A percentile compares a stretch with the other conserved stretches of the same genome.
These are phyloP conservation scores for Tethya wilhelma DNA, from an alignment of 37 sponge, comb jelly and placozoan genomes.

Conservation along the genomic window DNA sequence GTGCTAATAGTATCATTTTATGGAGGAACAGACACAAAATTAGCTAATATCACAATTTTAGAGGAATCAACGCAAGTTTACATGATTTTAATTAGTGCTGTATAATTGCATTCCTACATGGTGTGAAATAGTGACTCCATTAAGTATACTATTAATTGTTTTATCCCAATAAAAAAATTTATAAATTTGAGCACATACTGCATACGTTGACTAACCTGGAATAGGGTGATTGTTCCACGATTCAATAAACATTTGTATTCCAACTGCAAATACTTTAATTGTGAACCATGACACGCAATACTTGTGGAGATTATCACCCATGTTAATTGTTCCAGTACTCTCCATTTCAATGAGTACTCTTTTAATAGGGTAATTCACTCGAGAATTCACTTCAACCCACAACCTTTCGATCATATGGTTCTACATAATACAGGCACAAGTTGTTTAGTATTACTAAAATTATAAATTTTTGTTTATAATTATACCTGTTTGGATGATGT, in stretches of 20 bases:
- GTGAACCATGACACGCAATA: slow-evolving; percentile 17
- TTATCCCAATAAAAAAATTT: too few species aligned
- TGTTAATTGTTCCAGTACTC: neutral
- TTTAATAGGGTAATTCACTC: slow-evolving; percentile 9
- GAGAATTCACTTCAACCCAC: slow-evolving; percentile 8
- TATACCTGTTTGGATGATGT: slow-evolving; percentile 18
- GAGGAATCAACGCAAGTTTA: too few species aligned
- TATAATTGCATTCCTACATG: too few species aligned
- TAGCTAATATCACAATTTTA: too few species aligned
- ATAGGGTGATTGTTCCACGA: slow-evolving; percentile 1
- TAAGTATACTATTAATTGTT: too few species aligned
- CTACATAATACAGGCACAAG: neutral
- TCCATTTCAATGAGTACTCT: neutral
- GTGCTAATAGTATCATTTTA: too few species aligned
- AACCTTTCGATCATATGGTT: slow-evolving; percentile 3
- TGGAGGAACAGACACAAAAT: too few species aligned
- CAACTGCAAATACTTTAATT: slow-evolving; percentile 9
- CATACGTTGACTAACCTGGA: neutral
- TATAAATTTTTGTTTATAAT: neutral
- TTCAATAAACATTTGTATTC: slow-evolving; percentile 4
- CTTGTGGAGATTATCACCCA: slow-evolving; percentile 1
- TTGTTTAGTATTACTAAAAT: neutral
- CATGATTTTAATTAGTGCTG: too few species aligned
- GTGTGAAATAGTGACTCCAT: too few species aligned
- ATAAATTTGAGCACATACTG: neutral